These are phyloP conservation scores for Caranx melampygus DNA, from an alignment of 2,113 vertebrate species.

Conservation along the genomic window DNA sequence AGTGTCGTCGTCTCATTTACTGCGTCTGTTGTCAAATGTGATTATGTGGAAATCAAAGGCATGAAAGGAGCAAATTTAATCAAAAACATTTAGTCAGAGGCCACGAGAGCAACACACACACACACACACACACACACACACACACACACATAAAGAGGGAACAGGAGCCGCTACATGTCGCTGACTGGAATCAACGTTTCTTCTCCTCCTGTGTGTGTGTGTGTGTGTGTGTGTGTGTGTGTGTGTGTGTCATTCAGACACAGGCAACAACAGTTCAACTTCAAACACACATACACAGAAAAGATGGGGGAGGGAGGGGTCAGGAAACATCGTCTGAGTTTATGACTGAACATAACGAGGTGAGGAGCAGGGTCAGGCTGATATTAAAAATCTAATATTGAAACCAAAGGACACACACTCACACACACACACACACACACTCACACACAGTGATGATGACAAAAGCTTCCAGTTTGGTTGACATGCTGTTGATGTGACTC, in stretches of 20 bases:
- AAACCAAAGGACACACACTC: background rate
- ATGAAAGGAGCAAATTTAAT: conserved; percentile 66
- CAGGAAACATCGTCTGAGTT: conserved; percentile 23
- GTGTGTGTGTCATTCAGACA: conserved; percentile 53
- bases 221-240: conserved; percentile 27
- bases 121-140: conserved; percentile 2
- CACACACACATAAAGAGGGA: conserved; percentile 1
- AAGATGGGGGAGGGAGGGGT: background rate
- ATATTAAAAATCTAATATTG: conserved; percentile 9
- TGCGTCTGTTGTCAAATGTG: conserved; percentile 57
- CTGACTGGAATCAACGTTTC: conserved; percentile 63
- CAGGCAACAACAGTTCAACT: conserved; percentile 48
- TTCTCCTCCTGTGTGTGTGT: conserved; percentile 10
- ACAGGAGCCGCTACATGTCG: conserved; percentile 40
- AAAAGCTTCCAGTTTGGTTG: background rate
- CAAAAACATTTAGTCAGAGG: conserved; percentile 52
- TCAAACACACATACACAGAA: conserved; percentile 27
- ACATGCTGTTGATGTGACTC: background rate
- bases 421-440: no score
- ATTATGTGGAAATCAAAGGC: conserved; percentile 67
- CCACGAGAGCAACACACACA: conserved; percentile 20
- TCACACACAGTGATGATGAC: no score
- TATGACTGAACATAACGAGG: conserved; percentile 1
- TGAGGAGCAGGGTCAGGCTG: conserved; percentile 1
- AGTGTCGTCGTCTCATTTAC: conserved; percentile 67